A percentile compares a stretch with the other conserved stretches of the same genome.
phyloP scores from a whole-genome alignment of 2,797 vertebrate species.

The Enteromius radiatus region DNA sequence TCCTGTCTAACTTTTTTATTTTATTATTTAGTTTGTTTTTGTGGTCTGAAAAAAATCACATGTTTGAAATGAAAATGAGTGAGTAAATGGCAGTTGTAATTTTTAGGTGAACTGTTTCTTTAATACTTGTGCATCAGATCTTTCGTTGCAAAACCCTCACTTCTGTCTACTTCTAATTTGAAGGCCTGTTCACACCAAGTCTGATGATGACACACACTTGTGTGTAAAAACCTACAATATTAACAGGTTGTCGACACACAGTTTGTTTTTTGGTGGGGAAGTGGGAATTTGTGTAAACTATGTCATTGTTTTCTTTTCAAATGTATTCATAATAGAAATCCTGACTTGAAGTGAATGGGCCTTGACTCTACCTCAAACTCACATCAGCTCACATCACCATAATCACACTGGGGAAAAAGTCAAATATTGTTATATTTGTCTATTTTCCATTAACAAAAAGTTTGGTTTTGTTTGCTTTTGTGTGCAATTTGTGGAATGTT shows the following conservation, averaged over 20 bases:
- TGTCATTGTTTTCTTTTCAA: background rate
- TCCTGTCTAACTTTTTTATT: background rate
- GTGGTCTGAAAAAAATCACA: background rate
- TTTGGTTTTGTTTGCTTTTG: background rate
- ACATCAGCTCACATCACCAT: constrained; percentile 11
- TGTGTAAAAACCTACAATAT: background rate
- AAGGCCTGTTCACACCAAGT: constrained; percentile 40
- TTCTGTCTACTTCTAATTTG: constrained; percentile 3
- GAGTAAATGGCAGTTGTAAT: background rate
- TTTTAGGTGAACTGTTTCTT: constrained; percentile 4
- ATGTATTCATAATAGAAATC: background rate
- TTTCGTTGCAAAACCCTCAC: constrained; percentile 11
- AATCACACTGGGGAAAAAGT: constrained; percentile 13
- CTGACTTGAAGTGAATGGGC: constrained; percentile 27
- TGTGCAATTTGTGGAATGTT: background rate
- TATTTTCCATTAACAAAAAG: constrained; percentile 33
- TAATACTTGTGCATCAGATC: constrained; percentile 15
- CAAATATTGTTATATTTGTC: constrained; percentile 45
- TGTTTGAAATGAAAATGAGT: background rate
- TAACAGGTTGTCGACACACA: background rate
- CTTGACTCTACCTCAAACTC: background rate
- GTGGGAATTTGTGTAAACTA: background rate
- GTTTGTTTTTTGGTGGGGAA: background rate
- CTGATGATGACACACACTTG: background rate
- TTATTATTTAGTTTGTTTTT: background rate